A percentile compares a stretch with the other conserved stretches of the same genome.
Evolutionary conservation across 2,113 vertebrate species (phyloP).

Genomic region (Salvator merianae): DNA sequence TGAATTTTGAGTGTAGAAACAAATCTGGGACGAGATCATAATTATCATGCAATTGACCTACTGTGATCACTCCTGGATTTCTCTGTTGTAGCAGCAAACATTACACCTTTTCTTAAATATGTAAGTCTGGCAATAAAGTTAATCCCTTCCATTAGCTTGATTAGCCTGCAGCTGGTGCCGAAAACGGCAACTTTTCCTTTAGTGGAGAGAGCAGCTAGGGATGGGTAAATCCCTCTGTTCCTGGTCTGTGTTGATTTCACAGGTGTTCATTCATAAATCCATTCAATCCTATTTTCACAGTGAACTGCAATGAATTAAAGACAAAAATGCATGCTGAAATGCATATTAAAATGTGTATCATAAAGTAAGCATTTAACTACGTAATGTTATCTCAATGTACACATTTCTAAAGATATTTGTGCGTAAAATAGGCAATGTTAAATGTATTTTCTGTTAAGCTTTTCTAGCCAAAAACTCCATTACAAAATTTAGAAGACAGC

Average conservation of each 20-base stretch:
- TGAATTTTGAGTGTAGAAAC: neutral
- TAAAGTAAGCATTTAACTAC: neutral
- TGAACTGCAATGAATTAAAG: neutral
- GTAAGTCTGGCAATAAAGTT: neutral
- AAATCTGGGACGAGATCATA: neutral
- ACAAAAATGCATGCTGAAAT: neutral
- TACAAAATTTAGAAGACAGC: neutral
- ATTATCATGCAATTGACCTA: neutral
- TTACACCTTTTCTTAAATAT: neutral
- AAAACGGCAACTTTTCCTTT: neutral
- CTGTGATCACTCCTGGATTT: neutral
- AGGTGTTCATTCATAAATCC: neutral
- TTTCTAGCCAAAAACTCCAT: neutral
- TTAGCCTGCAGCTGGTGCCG: neutral
- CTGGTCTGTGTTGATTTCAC: neutral
- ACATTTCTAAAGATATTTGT: neutral
- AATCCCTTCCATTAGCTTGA: neutral
- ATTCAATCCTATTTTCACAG: neutral
- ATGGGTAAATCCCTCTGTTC: neutral
- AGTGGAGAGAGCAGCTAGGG: neutral
- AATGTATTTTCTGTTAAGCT: neutral
- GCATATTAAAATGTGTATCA: neutral
- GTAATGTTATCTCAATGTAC: neutral
- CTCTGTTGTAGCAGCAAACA: neutral
- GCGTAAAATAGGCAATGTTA: neutral